Base-by-base conservation (phyloP, 2,113 vertebrate genomes). In the Taurulus bubalis region DNA sequence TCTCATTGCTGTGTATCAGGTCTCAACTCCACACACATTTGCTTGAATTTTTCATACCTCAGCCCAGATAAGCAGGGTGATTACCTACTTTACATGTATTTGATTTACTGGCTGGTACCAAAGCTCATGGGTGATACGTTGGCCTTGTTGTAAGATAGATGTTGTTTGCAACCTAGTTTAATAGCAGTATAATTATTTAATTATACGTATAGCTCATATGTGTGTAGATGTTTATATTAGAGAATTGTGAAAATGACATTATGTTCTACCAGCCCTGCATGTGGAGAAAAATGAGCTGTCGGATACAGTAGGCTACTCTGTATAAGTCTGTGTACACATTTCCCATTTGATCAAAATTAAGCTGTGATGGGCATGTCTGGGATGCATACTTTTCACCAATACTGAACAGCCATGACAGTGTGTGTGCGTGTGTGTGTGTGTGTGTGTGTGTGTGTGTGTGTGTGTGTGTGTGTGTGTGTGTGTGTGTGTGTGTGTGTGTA, bases 211-310 rank as follows among this genome's bases (percentile, higher is more conserved):
- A 26, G 63, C 26, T 47, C 42, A 18, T 47, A 6, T 38, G 1
- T 69, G 30, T 49, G 38, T 55, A 28, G 55, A 72, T 56, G 56
- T 80, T 80, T 78, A 14, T 76, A 59, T 83, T 59, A 71, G 68
- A 60, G 60, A 83, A 79, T 90, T 68, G 85, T 89, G 83, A 82
- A 85, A 87, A 79, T 85, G 85, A 87, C 86, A 87, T 89, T 85
- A 58, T 75, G 70, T 81, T 85, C 77, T 70, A 68, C 30, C 49
- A 69, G 66, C 51, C 18, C n/a, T 70, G 55, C 80, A 85, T 84
- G 32, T 56, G 67, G 47, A 75, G 77, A 67, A 85, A 91, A 91
- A 89, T 81, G 67, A 82, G 76, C 84, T 88, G 82, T 89, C 85
- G 86, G 67, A 65, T 55, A 24, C 1, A 12, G 18, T 18, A 62